Conservation (phyloP, 2,888 invertebrate genomes). For the Acanthosepion esculentum region DNA sequence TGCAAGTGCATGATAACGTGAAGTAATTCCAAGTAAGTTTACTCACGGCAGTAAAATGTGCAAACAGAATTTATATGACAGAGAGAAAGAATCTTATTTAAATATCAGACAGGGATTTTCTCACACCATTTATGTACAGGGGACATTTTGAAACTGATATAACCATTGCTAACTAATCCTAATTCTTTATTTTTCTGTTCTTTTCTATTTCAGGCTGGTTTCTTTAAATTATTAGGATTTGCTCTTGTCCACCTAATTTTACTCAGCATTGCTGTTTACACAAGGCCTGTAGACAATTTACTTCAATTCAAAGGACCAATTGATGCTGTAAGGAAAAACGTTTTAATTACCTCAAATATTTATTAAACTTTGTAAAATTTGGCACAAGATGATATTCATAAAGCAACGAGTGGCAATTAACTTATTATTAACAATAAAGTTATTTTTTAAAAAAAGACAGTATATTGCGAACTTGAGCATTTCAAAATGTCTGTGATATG, state of each 20-base stretch:
- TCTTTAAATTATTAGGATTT: slow-evolving; percentile 91
- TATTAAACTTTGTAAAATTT: background rate
- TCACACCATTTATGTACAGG: background rate
- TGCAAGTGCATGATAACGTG: too few relatives aligned
- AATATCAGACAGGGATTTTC: too few relatives aligned
- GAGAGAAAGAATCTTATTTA: too few relatives aligned
- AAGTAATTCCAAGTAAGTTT: too few relatives aligned
- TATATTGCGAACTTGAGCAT: too few relatives aligned
- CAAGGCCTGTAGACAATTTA: slow-evolving; percentile 81
- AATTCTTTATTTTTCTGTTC: background rate
- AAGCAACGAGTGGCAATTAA: too few relatives aligned
- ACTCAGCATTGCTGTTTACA: slow-evolving; percentile 91
- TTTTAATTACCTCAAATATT: background rate
- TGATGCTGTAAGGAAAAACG: slow-evolving; percentile 71
- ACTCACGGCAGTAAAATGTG: too few relatives aligned
- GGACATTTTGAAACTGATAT: background rate
- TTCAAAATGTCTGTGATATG: too few relatives aligned
- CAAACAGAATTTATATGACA: too few relatives aligned
- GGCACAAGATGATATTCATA: too few relatives aligned
- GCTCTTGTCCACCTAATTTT: slow-evolving; percentile 89
- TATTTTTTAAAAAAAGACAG: too few relatives aligned
- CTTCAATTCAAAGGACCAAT: slow-evolving; percentile 72
- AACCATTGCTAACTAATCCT: background rate
- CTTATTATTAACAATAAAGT: too few relatives aligned
- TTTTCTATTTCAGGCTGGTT: slow-evolving; percentile 83